phyloP scores from a whole-genome alignment of 2,113 vertebrate genomes.

The Zapornia atra region DNA sequence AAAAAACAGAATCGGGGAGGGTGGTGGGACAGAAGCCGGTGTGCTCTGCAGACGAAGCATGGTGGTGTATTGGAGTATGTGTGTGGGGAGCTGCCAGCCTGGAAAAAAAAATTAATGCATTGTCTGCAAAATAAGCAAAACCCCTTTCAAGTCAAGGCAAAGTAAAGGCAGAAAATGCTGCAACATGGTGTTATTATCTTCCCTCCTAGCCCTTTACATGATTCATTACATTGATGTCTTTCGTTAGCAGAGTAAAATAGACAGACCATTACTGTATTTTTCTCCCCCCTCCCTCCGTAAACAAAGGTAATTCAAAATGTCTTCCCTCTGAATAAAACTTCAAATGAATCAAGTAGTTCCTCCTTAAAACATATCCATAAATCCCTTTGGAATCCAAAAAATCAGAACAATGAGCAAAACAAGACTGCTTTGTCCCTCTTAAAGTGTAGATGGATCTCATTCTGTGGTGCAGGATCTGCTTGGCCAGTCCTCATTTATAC shows the following conservation, averaged over 20 bases:
- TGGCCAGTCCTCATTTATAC: not conserved
- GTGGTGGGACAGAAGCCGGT: not conserved
- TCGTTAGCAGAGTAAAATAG: not conserved
- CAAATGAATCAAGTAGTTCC: not conserved
- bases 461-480: not conserved
- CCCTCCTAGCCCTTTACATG: not conserved
- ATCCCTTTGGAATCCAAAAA: not conserved
- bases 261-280: not conserved
- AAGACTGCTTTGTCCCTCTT: not conserved
- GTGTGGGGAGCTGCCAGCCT: constrained; percentile 18
- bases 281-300: not conserved
- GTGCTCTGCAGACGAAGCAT: not conserved
- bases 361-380: not conserved
- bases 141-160: constrained; percentile 14
- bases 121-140: constrained; percentile 59
- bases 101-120: constrained; percentile 21
- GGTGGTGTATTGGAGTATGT: not conserved
- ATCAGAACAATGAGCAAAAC: not conserved
- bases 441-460: not conserved
- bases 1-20: not conserved
- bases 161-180: constrained; percentile 19
- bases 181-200: not conserved
- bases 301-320: not conserved
- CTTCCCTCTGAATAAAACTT: not conserved
- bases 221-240: constrained; percentile 18